Base-by-base conservation (phyloP, 53 echinoderm and acorn worm species). In the Astropecten irregularis region DNA sequence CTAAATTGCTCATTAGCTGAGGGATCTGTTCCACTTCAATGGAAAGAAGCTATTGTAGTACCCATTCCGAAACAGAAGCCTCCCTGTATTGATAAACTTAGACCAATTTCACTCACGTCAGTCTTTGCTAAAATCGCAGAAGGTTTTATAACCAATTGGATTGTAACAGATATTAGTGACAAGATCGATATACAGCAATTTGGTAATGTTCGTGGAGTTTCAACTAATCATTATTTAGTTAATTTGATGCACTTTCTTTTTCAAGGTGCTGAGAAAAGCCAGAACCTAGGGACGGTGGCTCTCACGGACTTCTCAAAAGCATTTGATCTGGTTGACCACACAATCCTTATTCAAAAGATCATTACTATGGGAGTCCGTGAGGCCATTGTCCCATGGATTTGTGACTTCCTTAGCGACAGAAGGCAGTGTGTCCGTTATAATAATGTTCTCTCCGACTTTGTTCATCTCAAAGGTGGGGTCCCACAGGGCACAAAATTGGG, bases 21-120 rank as follows among this genome's bases (percentile, higher is more conserved):
- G 61, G 61, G 61, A 61, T 30, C 61, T 33, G 61, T 61, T 31
- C 61, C 30, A 61, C 61, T n/a, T n/a, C n/a, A n/a, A n/a, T n/a
- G n/a, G n/a, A n/a, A n/a, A n/a, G n/a, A n/a, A n/a, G n/a, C n/a
- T 3, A 61, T 61, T 61, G 61, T 61, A 30, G 61, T 61, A 33
- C 61, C 61, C 32, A 28, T 61, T 61, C 61, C 30, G 29, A 33
- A 61, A 61, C 32, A 9, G 30, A 30, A 32, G 7, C 61, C 61
- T 18, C 61, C 53, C 20, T 16, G 53, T 53, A n/a, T n/a, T n/a
- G n/a, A n/a, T n/a, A n/a, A n/a, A n/a, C n/a, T n/a, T n/a, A n/a
- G n/a, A n/a, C 53, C 53, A 53, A 53, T 53, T n/a, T n/a, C n/a
- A n/a, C n/a, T n/a, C n/a, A n/a, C n/a, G n/a, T n/a, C n/a, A n/a